Base-by-base conservation (phyloP, 2,888 invertebrate species). In the Dorcus parallelipipedus region DNA sequence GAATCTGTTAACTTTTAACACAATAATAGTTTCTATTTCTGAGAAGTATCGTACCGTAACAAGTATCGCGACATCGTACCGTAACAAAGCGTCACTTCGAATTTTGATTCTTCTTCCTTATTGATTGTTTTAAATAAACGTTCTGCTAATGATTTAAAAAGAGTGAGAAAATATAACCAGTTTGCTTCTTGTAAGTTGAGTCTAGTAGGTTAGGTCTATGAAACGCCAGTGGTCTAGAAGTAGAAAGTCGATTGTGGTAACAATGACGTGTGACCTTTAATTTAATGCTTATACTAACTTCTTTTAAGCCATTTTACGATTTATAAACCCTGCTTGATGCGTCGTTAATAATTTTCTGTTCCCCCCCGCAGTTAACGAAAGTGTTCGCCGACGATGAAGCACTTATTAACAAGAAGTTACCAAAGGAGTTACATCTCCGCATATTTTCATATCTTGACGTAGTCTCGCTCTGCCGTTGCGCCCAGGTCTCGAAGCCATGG, bases 391-490 rank as follows among this genome's bases (percentile, higher is more conserved):
- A 91, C 66, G 94, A 94, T 78, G 93, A 94, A 71, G 89, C 91
- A 66, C 85, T 88, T 73, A 95, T 97, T 73, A 96, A 96, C 81
- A 90, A 89, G 74, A 96, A 95, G 82, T 86, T 99, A 77, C 98
- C 98, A 54, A 97, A 97, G 79, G 98, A 99, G 83, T 84, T 98
- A 68, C 82, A 97, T 59, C 84, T 97, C 71, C 87, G 95, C 76
- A 94, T 96, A 75, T 90, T 96, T 74, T 98, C 97, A 39, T 97
- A 95, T 77, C 82, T 98, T 76, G 97, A 98, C 78, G 95, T 97
- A 50, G 92, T 97, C 38, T 93, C 97, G 9, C 82, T 98, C 67
- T 98, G 98, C 77, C 86, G 96, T 68, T 96, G 96, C 84, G 96
- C 96, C 64, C 95, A 96, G 84, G 93, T 91, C 67, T 83, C 80